Percentiles rank a stretch among this genome's conserved stretches.
phyloP scores from a whole-genome alignment of 2,888 invertebrate species.

The Eupithecia insigniata region DNA sequence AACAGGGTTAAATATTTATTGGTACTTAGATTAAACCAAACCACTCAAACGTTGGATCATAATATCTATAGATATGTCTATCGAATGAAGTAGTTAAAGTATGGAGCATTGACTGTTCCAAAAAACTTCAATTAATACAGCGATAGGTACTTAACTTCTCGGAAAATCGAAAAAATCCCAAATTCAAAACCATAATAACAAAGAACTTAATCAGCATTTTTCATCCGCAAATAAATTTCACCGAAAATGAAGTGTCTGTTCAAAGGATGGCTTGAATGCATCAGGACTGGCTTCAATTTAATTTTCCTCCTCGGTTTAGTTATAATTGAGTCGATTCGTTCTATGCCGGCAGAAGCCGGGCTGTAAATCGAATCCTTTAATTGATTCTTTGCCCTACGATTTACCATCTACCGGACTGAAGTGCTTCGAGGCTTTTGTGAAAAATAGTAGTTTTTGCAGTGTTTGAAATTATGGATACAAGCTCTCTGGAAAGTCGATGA shows the following conservation, averaged over 20 bases:
- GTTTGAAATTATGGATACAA: neutral
- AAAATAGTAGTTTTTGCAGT: constrained; percentile 1
- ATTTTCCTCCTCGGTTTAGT: constrained; percentile 74
- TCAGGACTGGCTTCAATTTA: constrained; percentile 70
- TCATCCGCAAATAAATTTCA: constrained; percentile 37
- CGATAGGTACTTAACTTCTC: neutral
- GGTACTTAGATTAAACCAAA: neutral
- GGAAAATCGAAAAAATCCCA: neutral
- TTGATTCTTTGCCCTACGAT: constrained; percentile 66
- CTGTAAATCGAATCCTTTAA: constrained; percentile 69
- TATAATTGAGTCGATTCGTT: constrained; percentile 81
- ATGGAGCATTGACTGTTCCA: neutral
- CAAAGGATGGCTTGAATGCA: constrained; percentile 55
- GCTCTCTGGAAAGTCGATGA: neutral
- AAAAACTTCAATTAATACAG: neutral
- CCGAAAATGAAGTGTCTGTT: constrained; percentile 41
- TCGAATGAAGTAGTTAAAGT: neutral
- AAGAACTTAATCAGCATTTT: constrained; percentile 37
- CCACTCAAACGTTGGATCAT: neutral
- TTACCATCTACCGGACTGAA: constrained; percentile 22
- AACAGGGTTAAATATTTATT: constrained; percentile 8
- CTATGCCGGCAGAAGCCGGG: constrained; percentile 69
- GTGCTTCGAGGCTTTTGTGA: neutral
- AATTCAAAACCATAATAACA: constrained; percentile 2
- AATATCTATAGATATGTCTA: neutral